A percentile compares a stretch with the other conserved stretches of the same genome.
Evolutionary conservation across 30 jellyfish, hydroid and myxozoan species (phyloP).

Genomic region (Hydractinia echinata): DNA sequence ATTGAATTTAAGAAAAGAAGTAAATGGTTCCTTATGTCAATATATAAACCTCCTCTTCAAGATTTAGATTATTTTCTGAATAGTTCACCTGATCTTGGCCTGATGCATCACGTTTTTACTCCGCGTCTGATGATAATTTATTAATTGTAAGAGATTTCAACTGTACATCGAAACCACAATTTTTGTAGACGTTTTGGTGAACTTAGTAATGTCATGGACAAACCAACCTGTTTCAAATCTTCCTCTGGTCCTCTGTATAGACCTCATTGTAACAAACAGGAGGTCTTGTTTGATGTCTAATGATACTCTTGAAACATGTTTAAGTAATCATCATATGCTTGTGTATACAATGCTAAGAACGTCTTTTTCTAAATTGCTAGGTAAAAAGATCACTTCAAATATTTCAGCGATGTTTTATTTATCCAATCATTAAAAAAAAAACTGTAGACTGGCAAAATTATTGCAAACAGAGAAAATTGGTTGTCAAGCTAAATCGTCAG

Average conservation of each 20-base stretch:
- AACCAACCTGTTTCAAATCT: background rate
- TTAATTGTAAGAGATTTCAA: background rate
- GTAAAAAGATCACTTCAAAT: no score
- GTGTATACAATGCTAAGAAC: background rate
- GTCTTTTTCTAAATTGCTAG: background rate
- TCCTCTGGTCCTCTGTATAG: background rate
- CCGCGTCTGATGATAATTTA: background rate
- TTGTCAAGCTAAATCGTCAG: no score
- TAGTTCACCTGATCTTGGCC: no score
- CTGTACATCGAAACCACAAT: conserved; percentile 5
- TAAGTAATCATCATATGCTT: background rate
- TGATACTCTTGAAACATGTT: background rate
- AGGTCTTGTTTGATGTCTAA: background rate
- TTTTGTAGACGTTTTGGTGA: background rate
- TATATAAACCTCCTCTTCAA: conserved; percentile 7
- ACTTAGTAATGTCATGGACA: background rate
- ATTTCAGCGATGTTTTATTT: no score
- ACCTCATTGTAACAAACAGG: conserved; percentile 3
- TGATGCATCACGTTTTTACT: conserved; percentile 4
- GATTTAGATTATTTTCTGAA: background rate
- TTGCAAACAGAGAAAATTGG: no score
- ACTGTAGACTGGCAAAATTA: no score
- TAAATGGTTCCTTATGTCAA: background rate
- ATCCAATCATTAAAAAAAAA: no score
- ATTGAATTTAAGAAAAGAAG: background rate